Conservation (phyloP, 2,797 vertebrate genomes). For the Aratinga solstitialis region DNA sequence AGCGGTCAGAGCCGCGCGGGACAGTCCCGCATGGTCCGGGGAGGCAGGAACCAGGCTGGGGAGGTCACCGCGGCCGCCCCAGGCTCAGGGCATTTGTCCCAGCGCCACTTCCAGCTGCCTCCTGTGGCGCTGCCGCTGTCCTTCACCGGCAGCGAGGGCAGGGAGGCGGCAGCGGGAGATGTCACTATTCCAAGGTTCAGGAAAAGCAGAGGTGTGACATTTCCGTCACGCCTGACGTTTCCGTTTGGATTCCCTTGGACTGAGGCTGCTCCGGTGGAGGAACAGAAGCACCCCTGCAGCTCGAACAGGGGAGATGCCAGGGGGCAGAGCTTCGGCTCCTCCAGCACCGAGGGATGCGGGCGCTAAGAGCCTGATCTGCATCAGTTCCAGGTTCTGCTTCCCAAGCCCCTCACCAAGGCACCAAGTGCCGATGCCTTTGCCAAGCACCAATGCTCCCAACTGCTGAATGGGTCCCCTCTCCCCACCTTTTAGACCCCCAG, state of each 20-base stretch:
- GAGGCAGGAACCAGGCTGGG: conserved; percentile 56
- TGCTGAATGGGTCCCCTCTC: neutral
- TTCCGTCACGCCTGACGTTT: neutral
- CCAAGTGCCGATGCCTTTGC: neutral
- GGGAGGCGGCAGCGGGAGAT: neutral
- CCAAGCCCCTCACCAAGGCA: neutral
- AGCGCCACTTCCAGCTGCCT: conserved; percentile 35
- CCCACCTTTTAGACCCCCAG: neutral
- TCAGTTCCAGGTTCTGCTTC: neutral
- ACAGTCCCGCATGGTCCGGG: conserved; percentile 27
- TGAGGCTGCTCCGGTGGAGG: neutral
- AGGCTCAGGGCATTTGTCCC: conserved; percentile 32
- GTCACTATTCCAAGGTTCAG: neutral
- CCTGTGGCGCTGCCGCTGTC: neutral
- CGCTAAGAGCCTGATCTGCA: neutral
- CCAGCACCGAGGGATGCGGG: neutral
- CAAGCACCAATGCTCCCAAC: neutral
- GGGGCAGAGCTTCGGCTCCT: neutral
- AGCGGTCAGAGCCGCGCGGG: conserved; percentile 23
- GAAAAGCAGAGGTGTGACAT: neutral
- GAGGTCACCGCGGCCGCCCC: conserved; percentile 49
- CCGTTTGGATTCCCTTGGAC: neutral
- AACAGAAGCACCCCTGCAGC: neutral
- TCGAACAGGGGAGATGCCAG: neutral
- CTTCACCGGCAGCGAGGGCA: neutral